A percentile compares a stretch with the other conserved stretches of the same genome.
These are phyloP conservation scores for Gasteruption jaculator DNA, from an alignment of 2,888 invertebrate genomes.

Conservation along the genomic window DNA sequence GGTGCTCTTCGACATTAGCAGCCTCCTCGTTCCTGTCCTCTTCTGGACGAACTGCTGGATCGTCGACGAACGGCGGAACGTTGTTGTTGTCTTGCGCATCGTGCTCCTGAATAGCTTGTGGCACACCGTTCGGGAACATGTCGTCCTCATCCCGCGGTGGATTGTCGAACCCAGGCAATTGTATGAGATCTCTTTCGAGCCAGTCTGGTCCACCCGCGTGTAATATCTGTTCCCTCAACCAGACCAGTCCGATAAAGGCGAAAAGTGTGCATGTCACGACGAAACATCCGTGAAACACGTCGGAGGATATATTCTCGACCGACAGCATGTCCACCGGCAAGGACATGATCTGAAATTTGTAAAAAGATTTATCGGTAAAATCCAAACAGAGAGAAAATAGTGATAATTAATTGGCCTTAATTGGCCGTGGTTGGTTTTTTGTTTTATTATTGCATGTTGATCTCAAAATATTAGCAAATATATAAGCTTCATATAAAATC, in stretches of 20 bases:
- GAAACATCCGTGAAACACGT: conserved; percentile 94
- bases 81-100: conserved; percentile 48
- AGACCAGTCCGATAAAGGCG: conserved; percentile 94
- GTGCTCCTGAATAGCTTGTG: conserved; percentile 30
- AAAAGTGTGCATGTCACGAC: conserved; percentile 95
- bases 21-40: conserved; percentile 38
- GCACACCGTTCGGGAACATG: conserved; percentile 31
- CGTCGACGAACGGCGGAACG: conserved; percentile 46
- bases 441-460: no score
- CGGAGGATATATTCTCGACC: conserved; percentile 86
- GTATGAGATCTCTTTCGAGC: conserved; percentile 71
- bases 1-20: conserved; percentile 19
- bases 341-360: conserved; percentile 61
- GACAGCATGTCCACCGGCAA: conserved; percentile 90
- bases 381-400: no score
- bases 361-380: conserved; percentile 7
- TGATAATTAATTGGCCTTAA: no score
- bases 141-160: conserved; percentile 51
- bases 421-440: no score
- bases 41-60: conserved; percentile 38
- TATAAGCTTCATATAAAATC: conserved; percentile 8
- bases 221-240: conserved; percentile 96
- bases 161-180: conserved; percentile 53
- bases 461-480: no score
- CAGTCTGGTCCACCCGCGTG: conserved; percentile 97